A percentile compares a stretch with the other conserved stretches of the same genome.
Conservation (phyloP, 2,888 invertebrate species). For the Chaetogeoica ovagalla region DNA sequence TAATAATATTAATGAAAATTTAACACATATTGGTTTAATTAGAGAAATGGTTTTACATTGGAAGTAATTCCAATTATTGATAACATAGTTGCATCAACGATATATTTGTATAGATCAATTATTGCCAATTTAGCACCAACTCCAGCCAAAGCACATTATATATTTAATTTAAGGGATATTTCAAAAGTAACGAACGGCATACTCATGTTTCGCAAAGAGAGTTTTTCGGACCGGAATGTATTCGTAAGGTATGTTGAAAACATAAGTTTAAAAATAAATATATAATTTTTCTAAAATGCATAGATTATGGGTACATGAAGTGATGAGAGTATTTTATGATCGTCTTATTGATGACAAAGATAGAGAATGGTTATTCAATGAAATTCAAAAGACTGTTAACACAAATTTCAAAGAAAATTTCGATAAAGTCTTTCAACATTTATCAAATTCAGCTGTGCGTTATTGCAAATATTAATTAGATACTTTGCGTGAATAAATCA, state of each 20-base stretch:
- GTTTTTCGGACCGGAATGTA: conserved; percentile 72
- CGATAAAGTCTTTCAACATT: conserved; percentile 67
- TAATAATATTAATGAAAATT: no score
- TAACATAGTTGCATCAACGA: conserved; percentile 78
- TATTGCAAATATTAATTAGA: not conserved
- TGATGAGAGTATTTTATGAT: conserved; percentile 81
- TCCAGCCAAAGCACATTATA: conserved; percentile 81
- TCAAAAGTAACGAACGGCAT: conserved; percentile 82
- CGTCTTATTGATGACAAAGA: conserved; percentile 73
- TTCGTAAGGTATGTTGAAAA: conserved; percentile 61
- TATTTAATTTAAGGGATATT: conserved; percentile 83
- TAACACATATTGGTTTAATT: conserved; percentile 17
- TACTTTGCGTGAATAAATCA: not conserved
- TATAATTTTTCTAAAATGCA: not conserved
- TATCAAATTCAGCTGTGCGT: conserved; percentile 22
- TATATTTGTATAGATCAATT: conserved; percentile 76
- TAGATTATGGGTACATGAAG: conserved; percentile 83
- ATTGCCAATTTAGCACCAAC: conserved; percentile 74
- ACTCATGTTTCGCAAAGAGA: conserved; percentile 79
- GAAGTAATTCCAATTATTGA: conserved; percentile 71
- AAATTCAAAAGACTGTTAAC: conserved; percentile 68
- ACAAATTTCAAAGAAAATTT: conserved; percentile 79
- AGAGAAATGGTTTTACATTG: conserved; percentile 57
- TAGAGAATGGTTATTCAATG: conserved; percentile 72
- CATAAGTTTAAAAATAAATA: not conserved